Evolutionary conservation across 2,888 invertebrate species (phyloP).

Genomic region (Autographa gamma): DNA sequence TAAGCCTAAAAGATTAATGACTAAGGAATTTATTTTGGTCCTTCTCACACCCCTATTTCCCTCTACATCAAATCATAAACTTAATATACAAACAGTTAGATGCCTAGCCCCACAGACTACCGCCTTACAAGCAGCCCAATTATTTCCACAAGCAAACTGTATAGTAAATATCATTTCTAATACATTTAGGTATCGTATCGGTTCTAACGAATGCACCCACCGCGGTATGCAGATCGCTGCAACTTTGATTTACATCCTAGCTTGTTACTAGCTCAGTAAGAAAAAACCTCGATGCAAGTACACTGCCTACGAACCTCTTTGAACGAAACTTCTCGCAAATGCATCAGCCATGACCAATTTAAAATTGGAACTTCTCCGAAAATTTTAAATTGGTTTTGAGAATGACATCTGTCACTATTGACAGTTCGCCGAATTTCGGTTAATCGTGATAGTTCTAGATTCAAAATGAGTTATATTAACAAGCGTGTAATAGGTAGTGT

Average conservation of each 20-base stretch:
- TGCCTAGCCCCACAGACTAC: constrained; percentile 8
- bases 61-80: background rate
- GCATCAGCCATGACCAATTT: constrained; percentile 40
- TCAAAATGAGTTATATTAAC: constrained; percentile 25
- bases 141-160: constrained; percentile 50
- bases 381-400: constrained; percentile 26
- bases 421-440: constrained; percentile 36
- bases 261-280: constrained; percentile 68
- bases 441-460: constrained; percentile 36
- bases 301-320: constrained; percentile 41
- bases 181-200: constrained; percentile 59
- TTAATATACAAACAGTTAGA: background rate
- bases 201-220: constrained; percentile 67
- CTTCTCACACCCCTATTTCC: background rate
- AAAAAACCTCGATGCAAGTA: constrained; percentile 62
- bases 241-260: constrained; percentile 79
- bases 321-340: constrained; percentile 10
- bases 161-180: constrained; percentile 60
- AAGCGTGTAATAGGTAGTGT: background rate
- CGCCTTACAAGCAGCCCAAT: constrained; percentile 42
- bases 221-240: constrained; percentile 75
- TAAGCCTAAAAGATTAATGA: too few relatives aligned
- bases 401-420: constrained; percentile 22
- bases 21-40: too few relatives aligned
- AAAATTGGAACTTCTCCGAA: constrained; percentile 38